These are phyloP conservation scores for Drosophila nigrodunni DNA, from an alignment of 1,140 invertebrate genomes.

Conservation along the genomic window DNA sequence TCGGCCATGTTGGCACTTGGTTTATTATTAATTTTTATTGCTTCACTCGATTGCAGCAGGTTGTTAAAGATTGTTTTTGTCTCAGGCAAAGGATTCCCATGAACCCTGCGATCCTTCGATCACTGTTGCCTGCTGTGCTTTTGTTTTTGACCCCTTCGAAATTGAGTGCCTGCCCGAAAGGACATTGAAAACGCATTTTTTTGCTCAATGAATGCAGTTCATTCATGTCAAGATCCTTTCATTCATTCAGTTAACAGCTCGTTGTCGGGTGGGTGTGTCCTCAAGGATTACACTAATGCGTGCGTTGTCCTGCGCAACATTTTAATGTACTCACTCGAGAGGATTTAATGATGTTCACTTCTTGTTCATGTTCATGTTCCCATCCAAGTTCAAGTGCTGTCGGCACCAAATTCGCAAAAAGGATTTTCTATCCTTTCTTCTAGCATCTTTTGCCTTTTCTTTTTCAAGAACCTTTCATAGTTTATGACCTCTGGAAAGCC, in stretches of 20 bases:
- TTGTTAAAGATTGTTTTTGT: constrained; percentile 6
- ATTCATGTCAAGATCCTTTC: constrained; percentile 57
- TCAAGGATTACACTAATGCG: constrained; percentile 78
- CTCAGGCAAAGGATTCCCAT: constrained; percentile 61
- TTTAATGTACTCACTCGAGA: constrained; percentile 71
- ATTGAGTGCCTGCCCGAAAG: constrained; percentile 29
- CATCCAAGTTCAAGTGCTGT: constrained; percentile 74
- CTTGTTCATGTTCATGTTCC: constrained; percentile 58
- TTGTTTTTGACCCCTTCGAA: constrained; percentile 55
- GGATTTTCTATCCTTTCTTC: constrained; percentile 74
- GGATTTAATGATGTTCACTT: constrained; percentile 70
- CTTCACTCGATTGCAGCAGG: constrained; percentile 65
- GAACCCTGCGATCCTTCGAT: constrained; percentile 45
- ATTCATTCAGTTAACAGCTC: constrained; percentile 40
- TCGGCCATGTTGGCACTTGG: constrained; percentile 67
- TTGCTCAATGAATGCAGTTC: constrained; percentile 64
- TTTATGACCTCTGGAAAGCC: constrained; percentile 48
- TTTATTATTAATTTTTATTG: constrained; percentile 80
- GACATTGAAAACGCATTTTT: constrained; percentile 15
- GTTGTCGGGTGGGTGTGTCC: constrained; percentile 70
- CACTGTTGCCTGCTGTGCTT: constrained; percentile 62
- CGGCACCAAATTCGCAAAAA: constrained; percentile 72
- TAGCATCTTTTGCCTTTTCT: background rate
- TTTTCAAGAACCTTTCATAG: constrained; percentile 72
- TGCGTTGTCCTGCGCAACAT: constrained; percentile 63